These are phyloP conservation scores for Dendronephthya gigantea DNA, from an alignment of 64 coral and sea anemone species.

Conservation along the genomic window DNA sequence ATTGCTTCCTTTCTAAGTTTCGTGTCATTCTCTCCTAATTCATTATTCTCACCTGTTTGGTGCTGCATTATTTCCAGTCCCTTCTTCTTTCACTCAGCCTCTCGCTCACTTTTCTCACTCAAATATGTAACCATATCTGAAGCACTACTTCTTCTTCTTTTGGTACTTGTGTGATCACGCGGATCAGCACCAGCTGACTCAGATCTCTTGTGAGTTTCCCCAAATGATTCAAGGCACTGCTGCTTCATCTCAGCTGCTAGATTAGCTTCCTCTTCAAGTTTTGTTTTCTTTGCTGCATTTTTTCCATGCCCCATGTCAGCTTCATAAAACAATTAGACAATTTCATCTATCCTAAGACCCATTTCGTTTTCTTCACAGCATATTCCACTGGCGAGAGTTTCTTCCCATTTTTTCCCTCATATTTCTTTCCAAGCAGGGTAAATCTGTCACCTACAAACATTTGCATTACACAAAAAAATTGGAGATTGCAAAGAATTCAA, in stretches of 20 bases:
- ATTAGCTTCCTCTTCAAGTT: constrained; percentile 4
- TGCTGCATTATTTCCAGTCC: not conserved
- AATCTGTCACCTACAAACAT: constrained; percentile 21
- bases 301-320: constrained; percentile 24
- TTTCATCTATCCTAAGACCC: not conserved
- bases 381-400: constrained; percentile 35
- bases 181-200: not conserved
- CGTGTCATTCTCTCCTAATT: not conserved
- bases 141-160: not conserved
- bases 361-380: constrained; percentile 29
- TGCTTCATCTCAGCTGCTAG: not conserved
- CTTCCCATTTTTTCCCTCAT: constrained; percentile 22
- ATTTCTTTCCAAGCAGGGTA: constrained; percentile 25
- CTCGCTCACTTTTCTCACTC: not conserved
- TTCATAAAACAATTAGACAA: constrained; percentile 33
- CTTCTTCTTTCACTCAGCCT: not conserved
- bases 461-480: constrained; percentile 38
- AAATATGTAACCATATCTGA: not conserved
- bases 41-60: not conserved
- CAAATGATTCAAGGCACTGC: not conserved
- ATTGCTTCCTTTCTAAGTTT: not conserved
- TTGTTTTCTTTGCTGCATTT: constrained; percentile 28
- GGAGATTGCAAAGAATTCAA: constrained; percentile 38
- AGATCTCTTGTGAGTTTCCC: not conserved
- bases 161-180: not conserved